phyloP scores from a whole-genome alignment of 1,140 invertebrate species.

The Zophobas morio region DNA sequence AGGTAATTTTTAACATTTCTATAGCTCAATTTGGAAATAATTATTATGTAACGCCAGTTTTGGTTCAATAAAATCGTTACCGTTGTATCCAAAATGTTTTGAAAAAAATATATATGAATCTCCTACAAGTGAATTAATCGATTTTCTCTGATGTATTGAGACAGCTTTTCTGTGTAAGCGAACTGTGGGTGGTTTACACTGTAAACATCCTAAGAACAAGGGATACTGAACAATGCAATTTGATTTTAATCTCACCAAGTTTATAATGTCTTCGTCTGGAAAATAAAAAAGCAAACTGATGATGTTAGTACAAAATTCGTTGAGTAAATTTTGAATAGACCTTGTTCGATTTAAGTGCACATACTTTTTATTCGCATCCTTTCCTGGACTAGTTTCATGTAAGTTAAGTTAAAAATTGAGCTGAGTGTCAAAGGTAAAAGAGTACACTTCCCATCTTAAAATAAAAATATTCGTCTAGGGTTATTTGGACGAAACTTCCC shows the following conservation, averaged over 20 bases:
- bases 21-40: not conserved
- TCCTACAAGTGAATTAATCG: constrained; percentile 21
- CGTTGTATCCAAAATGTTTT: not conserved
- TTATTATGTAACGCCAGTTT: too few relatives aligned
- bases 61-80: too few relatives aligned
- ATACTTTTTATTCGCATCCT: too few relatives aligned
- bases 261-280: not conserved
- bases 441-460: too few relatives aligned
- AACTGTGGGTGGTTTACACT: constrained; percentile 33
- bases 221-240: not conserved
- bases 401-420: too few relatives aligned
- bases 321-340: too few relatives aligned
- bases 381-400: too few relatives aligned
- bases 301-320: too few relatives aligned
- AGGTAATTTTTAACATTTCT: constrained; percentile 73
- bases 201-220: constrained; percentile 1
- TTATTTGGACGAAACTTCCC: too few relatives aligned
- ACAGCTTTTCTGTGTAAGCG: constrained; percentile 22
- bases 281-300: not conserved
- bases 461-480: too few relatives aligned
- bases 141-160: constrained; percentile 12
- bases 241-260: not conserved
- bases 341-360: too few relatives aligned
- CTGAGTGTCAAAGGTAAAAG: too few relatives aligned
- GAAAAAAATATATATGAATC: constrained; percentile 25